phyloP scores from a whole-genome alignment of 2,113 vertebrate species.

The Sciurus niger region DNA sequence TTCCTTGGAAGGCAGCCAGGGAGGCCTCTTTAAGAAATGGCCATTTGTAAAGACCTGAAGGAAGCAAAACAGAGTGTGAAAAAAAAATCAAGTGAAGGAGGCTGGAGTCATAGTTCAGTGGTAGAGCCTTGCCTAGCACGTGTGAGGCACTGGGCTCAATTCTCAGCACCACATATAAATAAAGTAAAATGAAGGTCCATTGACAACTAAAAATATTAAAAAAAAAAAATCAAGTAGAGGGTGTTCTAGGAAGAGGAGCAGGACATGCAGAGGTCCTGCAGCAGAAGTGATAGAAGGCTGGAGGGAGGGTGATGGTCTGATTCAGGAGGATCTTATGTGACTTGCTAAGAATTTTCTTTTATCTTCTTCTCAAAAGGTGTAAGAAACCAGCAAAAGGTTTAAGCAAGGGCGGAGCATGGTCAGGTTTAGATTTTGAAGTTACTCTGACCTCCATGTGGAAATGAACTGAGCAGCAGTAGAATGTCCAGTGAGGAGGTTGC shows the following conservation, averaged over 20 bases:
- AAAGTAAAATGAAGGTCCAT: too few species aligned
- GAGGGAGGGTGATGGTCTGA: neutral
- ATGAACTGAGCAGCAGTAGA: neutral
- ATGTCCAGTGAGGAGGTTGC: neutral
- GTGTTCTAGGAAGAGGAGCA: neutral
- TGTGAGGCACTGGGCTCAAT: too few species aligned
- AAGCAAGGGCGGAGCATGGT: neutral
- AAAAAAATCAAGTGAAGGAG: neutral
- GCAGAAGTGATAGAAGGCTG: neutral
- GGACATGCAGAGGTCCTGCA: constrained; percentile 22
- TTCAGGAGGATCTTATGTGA: neutral
- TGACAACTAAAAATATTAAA: too few species aligned
- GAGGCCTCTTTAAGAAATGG: neutral
- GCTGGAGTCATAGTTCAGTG: too few species aligned
- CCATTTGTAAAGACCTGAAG: neutral
- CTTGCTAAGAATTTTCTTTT: neutral
- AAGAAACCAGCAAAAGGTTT: neutral
- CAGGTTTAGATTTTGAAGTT: neutral
- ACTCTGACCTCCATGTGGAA: neutral
- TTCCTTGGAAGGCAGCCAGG: neutral
- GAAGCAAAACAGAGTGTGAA: neutral
- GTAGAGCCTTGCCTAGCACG: too few species aligned
- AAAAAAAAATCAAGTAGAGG: neutral
- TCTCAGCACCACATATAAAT: too few species aligned
- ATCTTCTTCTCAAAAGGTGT: neutral